phyloP scores from a whole-genome alignment of 2,888 invertebrate species.

The Endomychus coccineus region DNA sequence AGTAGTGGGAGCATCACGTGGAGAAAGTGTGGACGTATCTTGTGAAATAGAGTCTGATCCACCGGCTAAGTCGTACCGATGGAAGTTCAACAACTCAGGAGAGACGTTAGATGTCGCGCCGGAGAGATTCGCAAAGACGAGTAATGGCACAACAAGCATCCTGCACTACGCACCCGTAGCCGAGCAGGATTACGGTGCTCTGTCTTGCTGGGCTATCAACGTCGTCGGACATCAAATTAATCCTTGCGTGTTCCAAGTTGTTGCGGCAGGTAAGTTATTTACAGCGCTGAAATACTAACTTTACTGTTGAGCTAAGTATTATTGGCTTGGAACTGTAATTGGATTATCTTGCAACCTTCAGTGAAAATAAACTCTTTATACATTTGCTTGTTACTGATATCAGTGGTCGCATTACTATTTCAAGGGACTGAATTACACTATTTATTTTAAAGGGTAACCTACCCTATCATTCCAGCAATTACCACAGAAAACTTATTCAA shows the following conservation, averaged over 20 bases:
- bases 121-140: conserved; percentile 62
- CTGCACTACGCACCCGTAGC: conserved; percentile 55
- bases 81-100: conserved; percentile 93
- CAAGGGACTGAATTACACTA: no score
- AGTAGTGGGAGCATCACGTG: conserved; percentile 81
- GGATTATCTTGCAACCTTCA: no score
- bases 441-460: no score
- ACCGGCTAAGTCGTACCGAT: conserved; percentile 79
- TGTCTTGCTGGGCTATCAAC: conserved; percentile 81
- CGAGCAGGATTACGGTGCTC: conserved; percentile 77
- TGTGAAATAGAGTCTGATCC: conserved; percentile 91
- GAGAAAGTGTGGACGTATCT: conserved; percentile 76
- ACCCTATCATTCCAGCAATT: no score
- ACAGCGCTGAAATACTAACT: no score
- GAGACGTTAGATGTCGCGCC: conserved; percentile 78
- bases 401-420: no score
- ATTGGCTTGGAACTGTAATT: no score
- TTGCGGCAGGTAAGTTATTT: conserved; percentile 78
- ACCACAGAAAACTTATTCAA: no score
- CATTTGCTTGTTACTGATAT: no score
- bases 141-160: conserved; percentile 66
- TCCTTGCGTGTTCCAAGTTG: conserved; percentile 83
- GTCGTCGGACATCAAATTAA: conserved; percentile 73
- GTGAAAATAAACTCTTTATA: no score
- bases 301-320: no score